Conservation (phyloP, 2,888 invertebrate species). For the Mechanitis mazaeus region DNA sequence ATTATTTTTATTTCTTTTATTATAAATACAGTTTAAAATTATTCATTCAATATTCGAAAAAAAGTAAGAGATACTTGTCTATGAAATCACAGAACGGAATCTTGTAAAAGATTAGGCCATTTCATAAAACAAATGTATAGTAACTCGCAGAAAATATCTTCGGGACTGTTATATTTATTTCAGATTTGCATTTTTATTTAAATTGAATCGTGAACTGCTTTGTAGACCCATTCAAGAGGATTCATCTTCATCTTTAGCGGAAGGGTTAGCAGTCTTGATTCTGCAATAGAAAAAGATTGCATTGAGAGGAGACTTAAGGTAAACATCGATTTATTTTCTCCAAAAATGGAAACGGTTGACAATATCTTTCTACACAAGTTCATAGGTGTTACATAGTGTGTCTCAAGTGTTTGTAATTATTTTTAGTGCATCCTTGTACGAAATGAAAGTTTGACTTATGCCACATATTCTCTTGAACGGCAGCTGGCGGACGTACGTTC, state of each 20-base stretch:
- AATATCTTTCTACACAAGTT: conserved; percentile 46
- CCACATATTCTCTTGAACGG: conserved; percentile 77
- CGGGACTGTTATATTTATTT: conserved; percentile 77
- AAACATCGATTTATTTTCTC: conserved; percentile 76
- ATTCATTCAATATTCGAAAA: conserved; percentile 58
- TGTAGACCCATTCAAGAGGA: conserved; percentile 68
- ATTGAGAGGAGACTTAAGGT: conserved; percentile 76
- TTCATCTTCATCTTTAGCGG: conserved; percentile 68
- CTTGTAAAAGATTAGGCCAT: conserved; percentile 78
- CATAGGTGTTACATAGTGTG: conserved; percentile 42
- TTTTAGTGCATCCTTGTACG: conserved; percentile 76
- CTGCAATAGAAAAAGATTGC: conserved; percentile 74
- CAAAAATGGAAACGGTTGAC: conserved; percentile 56
- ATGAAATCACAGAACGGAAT: conserved; percentile 76
- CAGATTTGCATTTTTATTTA: conserved; percentile 75
- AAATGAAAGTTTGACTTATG: conserved; percentile 78
- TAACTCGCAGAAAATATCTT: conserved; percentile 77
- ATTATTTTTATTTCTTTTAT: conserved; percentile 4
- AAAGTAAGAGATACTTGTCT: conserved; percentile 65
- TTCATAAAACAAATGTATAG: conserved; percentile 78
- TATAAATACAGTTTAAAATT: conserved; percentile 49
- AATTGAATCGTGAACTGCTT: conserved; percentile 73
- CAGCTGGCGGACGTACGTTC: conserved; percentile 74
- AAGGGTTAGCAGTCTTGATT: conserved; percentile 74
- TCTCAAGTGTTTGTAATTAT: conserved; percentile 68